Conservation (phyloP, 2,888 invertebrate genomes). For the Hetaerina titia region DNA sequence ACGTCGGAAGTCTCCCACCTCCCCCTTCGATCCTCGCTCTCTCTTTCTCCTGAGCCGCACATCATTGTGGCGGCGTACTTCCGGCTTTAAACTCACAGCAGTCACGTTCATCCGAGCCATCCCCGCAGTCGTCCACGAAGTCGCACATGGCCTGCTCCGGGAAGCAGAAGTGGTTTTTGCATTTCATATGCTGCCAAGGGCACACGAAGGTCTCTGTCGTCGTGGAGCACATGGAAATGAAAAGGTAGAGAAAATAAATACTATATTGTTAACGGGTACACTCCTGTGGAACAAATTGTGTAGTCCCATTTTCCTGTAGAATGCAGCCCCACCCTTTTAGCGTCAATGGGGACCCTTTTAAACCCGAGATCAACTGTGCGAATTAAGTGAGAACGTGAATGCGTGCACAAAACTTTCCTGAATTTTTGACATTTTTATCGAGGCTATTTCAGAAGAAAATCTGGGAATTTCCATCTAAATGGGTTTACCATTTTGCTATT, state of each 20-base stretch:
- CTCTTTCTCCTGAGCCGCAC: not conserved
- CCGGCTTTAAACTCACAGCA: conserved; percentile 74
- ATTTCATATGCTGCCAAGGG: conserved; percentile 77
- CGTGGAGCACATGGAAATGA: not conserved
- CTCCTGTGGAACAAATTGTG: not conserved
- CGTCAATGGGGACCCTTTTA: not conserved
- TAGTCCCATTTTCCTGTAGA: not conserved
- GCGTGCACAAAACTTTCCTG: not conserved
- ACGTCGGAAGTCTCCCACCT: too few relatives aligned
- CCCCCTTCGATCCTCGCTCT: too few relatives aligned
- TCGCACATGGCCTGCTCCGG: conserved; percentile 76
- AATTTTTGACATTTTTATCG: too few relatives aligned
- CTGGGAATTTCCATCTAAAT: too few relatives aligned
- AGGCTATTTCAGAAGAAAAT: too few relatives aligned
- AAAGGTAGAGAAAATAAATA: conserved; percentile 60
- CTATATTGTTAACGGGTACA: not conserved
- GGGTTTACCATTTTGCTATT: too few relatives aligned
- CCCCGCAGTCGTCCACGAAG: conserved; percentile 76
- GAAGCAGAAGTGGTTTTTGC: conserved; percentile 78
- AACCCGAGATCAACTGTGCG: not conserved
- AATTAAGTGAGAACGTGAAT: not conserved
- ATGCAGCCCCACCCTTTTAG: not conserved
- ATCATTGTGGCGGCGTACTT: not conserved
- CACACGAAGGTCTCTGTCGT: conserved; percentile 76
- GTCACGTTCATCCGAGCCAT: conserved; percentile 76